phyloP scores from a whole-genome alignment of 2,888 invertebrate genomes.

The Scaptomyza cyrtandrae region DNA sequence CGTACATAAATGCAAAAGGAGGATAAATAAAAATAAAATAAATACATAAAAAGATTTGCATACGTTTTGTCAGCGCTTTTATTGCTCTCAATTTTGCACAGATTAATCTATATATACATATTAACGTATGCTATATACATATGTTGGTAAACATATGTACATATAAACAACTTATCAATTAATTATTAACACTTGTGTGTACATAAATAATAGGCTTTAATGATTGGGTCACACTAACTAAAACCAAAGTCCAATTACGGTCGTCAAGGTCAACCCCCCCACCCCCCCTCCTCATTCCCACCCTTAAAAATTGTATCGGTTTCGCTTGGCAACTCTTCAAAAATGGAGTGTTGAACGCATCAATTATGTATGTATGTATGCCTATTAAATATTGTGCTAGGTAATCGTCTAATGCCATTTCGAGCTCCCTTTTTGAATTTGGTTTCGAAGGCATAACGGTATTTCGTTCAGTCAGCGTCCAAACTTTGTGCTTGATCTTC shows the following conservation, averaged over 20 bases:
- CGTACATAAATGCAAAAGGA: conserved; percentile 26
- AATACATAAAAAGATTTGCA: conserved; percentile 14
- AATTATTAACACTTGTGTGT: neutral
- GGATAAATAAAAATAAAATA: conserved; percentile 20
- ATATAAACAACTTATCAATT: neutral
- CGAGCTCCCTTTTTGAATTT: neutral
- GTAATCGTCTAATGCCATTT: neutral
- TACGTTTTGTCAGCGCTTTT: conserved; percentile 5
- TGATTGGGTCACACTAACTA: conserved; percentile 8
- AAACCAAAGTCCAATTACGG: conserved; percentile 27
- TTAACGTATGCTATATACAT: neutral
- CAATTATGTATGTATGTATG: neutral
- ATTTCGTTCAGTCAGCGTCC: no score
- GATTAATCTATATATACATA: neutral
- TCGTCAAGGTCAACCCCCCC: conserved; percentile 44
- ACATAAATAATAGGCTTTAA: neutral
- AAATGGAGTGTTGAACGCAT: conserved; percentile 18
- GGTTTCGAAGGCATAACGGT: no score
- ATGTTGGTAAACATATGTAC: neutral
- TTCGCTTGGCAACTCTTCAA: conserved; percentile 23
- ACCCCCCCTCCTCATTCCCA: neutral
- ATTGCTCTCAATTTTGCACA: conserved; percentile 6
- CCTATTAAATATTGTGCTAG: neutral
- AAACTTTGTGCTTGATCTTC: neutral
- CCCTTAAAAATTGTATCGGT: conserved; percentile 29